phyloP scores from a whole-genome alignment of 2,113 vertebrate species.

The Peromyscus maniculatus region DNA sequence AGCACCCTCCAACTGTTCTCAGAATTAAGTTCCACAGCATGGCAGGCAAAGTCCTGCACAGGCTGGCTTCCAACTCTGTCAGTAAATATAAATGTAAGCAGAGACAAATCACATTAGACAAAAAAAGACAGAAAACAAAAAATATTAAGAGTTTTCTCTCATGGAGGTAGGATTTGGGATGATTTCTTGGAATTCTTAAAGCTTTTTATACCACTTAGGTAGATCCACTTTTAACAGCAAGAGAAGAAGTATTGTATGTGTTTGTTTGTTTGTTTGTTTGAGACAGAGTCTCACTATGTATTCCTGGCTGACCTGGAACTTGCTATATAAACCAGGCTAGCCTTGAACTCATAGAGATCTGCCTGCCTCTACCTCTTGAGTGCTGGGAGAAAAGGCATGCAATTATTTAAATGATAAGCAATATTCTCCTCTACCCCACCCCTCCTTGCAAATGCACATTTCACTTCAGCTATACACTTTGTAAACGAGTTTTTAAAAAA shows the following conservation, averaged over 20 bases:
- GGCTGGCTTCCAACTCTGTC: slow-evolving; percentile 23
- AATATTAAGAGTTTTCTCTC: background rate
- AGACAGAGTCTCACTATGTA: background rate
- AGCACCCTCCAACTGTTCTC: background rate
- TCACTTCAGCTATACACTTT: background rate
- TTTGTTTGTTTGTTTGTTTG: background rate
- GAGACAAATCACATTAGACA: background rate
- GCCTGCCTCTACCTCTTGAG: background rate
- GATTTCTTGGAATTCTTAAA: slow-evolving; percentile 35
- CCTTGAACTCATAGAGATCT: background rate
- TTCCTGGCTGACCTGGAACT: background rate
- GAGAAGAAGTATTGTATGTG: background rate
- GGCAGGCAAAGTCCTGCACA: background rate
- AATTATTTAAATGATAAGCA: slow-evolving; percentile 51
- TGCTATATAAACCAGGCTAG: background rate
- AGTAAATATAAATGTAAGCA: slow-evolving; percentile 40
- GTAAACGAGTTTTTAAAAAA: background rate
- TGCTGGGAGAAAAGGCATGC: background rate
- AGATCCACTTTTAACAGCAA: background rate
- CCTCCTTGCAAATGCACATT: background rate
- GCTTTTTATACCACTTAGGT: background rate
- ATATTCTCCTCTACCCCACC: background rate
- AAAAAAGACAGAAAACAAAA: slow-evolving; percentile 34
- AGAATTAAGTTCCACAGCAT: slow-evolving; percentile 32
- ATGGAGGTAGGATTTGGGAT: background rate